Evolutionary conservation across 2,797 vertebrate species (phyloP), one percentile per base, ranked within the genome.

Genomic region (Cuniculus paca): DNA sequence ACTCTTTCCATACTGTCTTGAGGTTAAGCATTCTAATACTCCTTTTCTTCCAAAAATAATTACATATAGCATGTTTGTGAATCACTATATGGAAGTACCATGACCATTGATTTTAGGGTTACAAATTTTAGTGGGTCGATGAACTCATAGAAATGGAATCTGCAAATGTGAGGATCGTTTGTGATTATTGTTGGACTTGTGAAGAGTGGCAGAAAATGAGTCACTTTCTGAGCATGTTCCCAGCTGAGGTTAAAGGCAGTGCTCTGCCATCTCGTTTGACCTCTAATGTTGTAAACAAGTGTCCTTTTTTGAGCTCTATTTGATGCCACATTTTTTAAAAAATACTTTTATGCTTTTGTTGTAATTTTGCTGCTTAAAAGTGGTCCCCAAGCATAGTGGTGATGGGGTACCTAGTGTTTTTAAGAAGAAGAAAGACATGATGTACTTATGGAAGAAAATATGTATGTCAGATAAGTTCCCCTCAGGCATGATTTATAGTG

Each of bases 1-100:
- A 74, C 48, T 92, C 80, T 95, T 94, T 19, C 34, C 52, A 31
- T 88, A 48, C 34, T 84, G 4, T 78, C 61, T 95, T 94, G n/a
- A 5, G 36, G 3, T 78, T 90, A 74, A 91, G 20, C 20, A 52
- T 94, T 42, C 13, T 87, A 13, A 36, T 88, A 60, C 22, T 72
- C 54, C 12, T 61, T 61, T 94, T 11, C n/a, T 94, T 84, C 54
- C 10, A 85, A 65, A 93, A 91, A 81, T 68, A 79, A 80, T 92
- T 81, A 72, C 0, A 2, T 70, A 54, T 56, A 50, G 11, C 2
- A 52, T 68, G 50, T 39, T 65, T 48, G 24, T 24, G 19, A 94
- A 54, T 83, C 42, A 74, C n/a, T 54, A 17, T 54, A 17, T 79
- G 54, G 78, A 72, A 63, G 48, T 12, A 54, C 28, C 13, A 14